These are phyloP conservation scores for Pyrgilauda ruficollis DNA, from an alignment of 2,113 vertebrate species.

Conservation along the genomic window DNA sequence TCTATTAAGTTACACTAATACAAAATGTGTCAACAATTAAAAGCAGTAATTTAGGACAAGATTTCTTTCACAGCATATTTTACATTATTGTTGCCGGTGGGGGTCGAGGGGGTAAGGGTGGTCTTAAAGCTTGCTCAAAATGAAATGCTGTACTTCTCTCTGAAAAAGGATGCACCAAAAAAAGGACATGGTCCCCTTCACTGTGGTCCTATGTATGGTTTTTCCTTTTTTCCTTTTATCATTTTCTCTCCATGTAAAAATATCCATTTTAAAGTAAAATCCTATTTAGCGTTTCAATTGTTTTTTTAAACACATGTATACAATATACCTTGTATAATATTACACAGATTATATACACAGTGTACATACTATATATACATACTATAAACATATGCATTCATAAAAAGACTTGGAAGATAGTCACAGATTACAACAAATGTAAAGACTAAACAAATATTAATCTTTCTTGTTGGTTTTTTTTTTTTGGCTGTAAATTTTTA, in stretches of 20 bases:
- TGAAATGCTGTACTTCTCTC: neutral
- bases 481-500: neutral
- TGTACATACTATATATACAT: neutral
- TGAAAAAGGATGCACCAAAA: neutral
- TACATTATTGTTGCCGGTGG: neutral
- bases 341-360: neutral
- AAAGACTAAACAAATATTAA: neutral
- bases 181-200: neutral
- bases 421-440: neutral
- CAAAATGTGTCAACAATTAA: neutral
- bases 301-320: neutral
- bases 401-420: neutral
- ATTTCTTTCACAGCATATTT: neutral
- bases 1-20: neutral
- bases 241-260: neutral
- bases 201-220: rapidly evolving
- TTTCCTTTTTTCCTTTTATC: neutral
- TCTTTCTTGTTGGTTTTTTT: neutral
- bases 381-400: neutral
- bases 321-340: neutral
- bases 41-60: neutral
- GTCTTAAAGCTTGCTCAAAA: neutral
- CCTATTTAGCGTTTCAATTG: neutral
- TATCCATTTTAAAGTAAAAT: neutral
- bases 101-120: neutral